Percentiles rank a stretch among this genome's conserved stretches.
Conservation (phyloP, 2,797 vertebrate genomes). For the Lacerta agilis region DNA sequence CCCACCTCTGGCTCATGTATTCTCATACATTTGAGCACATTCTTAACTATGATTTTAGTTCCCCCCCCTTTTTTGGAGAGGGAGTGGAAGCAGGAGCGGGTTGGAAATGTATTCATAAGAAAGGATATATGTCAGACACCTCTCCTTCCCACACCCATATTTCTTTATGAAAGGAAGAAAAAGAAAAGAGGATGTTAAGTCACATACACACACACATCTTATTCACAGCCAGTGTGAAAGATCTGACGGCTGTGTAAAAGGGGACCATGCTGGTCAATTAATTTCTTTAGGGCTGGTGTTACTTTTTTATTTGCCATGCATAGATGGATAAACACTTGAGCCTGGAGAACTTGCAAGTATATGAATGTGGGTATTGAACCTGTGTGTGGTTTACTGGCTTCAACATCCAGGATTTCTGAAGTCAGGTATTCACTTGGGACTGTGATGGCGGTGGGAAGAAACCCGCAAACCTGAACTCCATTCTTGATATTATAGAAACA, state of each 20-base stretch:
- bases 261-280: background rate
- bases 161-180: conserved; percentile 35
- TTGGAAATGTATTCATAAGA: conserved; percentile 55
- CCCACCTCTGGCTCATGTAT: conserved; percentile 67
- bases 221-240: background rate
- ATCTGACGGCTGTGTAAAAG: background rate
- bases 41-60: conserved; percentile 63
- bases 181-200: conserved; percentile 25
- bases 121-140: conserved; percentile 66
- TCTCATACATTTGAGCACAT: conserved; percentile 58
- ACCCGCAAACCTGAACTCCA: background rate
- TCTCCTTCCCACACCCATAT: conserved; percentile 22
- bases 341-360: background rate
- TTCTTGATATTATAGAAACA: background rate
- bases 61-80: no score
- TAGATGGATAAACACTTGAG: background rate
- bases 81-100: background rate
- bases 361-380: background rate
- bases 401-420: background rate
- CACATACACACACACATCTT: background rate
- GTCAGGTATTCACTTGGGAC: background rate
- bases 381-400: background rate
- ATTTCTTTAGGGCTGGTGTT: background rate
- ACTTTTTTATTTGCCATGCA: no score
- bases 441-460: no score